Percentiles rank a stretch among this genome's conserved stretches.
Evolutionary conservation across 1,140 invertebrate species (phyloP).

Genomic region (Drosophila mayri): DNA sequence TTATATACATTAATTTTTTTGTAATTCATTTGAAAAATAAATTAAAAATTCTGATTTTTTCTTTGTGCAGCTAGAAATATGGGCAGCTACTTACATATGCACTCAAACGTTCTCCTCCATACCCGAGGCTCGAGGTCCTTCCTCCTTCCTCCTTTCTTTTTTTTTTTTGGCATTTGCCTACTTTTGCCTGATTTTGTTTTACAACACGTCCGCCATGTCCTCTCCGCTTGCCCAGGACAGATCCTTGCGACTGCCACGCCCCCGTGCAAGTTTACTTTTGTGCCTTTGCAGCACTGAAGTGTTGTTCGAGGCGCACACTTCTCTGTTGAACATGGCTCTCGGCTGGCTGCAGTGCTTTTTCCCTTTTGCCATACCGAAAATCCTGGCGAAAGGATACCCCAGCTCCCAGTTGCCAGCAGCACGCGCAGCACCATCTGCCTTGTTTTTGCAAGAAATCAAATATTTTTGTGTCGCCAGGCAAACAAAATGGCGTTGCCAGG

Average conservation of each 20-base stretch:
- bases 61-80: slow-evolving; percentile 18
- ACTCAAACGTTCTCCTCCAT: slow-evolving; percentile 61
- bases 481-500: slow-evolving; percentile 81
- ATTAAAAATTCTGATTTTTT: background rate
- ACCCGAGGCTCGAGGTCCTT: slow-evolving; percentile 25
- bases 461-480: slow-evolving; percentile 82
- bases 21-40: background rate
- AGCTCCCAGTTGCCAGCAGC: slow-evolving; percentile 6
- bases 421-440: slow-evolving; percentile 51
- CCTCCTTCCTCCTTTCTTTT: slow-evolving; percentile 18
- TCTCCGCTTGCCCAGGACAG: background rate
- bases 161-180: slow-evolving; percentile 66
- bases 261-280: slow-evolving; percentile 47
- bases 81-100: slow-evolving; percentile 73
- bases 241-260: slow-evolving; percentile 1
- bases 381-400: slow-evolving; percentile 20
- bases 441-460: slow-evolving; percentile 82
- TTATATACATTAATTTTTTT: too few species aligned
- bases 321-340: slow-evolving; percentile 55
- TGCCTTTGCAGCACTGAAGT: slow-evolving; percentile 65
- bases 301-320: slow-evolving; percentile 75
- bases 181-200: slow-evolving; percentile 74
- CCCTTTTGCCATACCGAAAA: background rate
- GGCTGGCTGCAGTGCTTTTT: slow-evolving; percentile 42
- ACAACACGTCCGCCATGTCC: slow-evolving; percentile 68